These are phyloP conservation scores for Pseudomyrmex sp. DNA, from an alignment of 1,140 invertebrate genomes.

Conservation along the genomic window DNA sequence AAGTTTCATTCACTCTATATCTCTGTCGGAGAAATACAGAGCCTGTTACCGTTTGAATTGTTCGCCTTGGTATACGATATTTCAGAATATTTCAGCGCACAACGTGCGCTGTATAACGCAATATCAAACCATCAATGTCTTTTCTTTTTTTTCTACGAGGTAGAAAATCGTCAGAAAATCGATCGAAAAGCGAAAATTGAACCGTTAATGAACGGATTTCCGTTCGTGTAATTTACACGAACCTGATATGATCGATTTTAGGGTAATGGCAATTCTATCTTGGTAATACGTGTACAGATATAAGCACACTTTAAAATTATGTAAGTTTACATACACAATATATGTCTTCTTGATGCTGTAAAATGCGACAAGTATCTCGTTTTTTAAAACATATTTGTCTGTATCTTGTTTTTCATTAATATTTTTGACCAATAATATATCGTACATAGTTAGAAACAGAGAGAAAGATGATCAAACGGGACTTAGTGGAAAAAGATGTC, in stretches of 20 bases:
- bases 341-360: too few species aligned
- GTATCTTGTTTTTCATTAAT: too few species aligned
- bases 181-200: background rate
- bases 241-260: background rate
- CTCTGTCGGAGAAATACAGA: constrained; percentile 9
- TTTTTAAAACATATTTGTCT: too few species aligned
- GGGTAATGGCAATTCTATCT: background rate
- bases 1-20: constrained; percentile 23
- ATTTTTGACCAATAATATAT: too few species aligned
- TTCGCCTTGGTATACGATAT: background rate
- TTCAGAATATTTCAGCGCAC: background rate
- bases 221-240: background rate
- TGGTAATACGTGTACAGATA: background rate
- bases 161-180: background rate
- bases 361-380: too few species aligned
- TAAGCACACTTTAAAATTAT: background rate
- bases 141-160: background rate
- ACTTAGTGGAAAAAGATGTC: too few species aligned
- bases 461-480: too few species aligned
- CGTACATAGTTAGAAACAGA: too few species aligned
- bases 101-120: background rate
- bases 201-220: background rate
- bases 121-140: background rate
- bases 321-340: background rate
- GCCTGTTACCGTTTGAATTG: constrained; percentile 16